phyloP scores from a whole-genome alignment of 1,140 invertebrate genomes.

The Sycophaga agraensis region DNA sequence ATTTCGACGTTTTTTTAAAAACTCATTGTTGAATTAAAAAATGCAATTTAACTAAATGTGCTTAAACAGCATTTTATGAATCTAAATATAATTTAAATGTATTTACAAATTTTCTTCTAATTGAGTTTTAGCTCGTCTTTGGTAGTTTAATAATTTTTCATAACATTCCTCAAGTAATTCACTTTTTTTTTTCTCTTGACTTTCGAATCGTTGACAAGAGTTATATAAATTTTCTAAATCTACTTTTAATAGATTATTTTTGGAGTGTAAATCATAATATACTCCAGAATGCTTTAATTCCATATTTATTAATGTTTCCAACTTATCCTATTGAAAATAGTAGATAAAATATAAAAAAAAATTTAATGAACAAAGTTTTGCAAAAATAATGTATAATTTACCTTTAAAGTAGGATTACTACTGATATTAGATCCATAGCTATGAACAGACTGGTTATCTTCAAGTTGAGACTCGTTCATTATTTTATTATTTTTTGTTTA shows the following conservation, averaged over 20 bases:
- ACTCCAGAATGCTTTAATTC: slow-evolving; percentile 18
- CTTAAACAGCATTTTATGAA: too few species aligned
- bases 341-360: background rate
- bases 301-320: slow-evolving; percentile 7
- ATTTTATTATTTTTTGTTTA: too few species aligned
- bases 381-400: background rate
- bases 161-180: slow-evolving; percentile 19
- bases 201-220: slow-evolving; percentile 15
- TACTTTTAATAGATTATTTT: slow-evolving; percentile 14
- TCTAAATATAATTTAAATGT: background rate
- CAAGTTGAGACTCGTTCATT: too few species aligned
- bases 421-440: slow-evolving; percentile 18
- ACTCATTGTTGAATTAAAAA: background rate
- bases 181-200: slow-evolving; percentile 8
- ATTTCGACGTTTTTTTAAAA: too few species aligned
- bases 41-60: too few species aligned
- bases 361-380: background rate
- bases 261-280: slow-evolving; percentile 12
- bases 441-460: slow-evolving; percentile 13
- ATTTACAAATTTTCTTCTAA: slow-evolving; percentile 16
- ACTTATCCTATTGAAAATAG: background rate
- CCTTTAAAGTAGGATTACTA: background rate
- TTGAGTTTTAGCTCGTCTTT: background rate
- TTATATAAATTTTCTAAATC: slow-evolving; percentile 24
- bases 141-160: background rate